Evolutionary conservation across 2,888 invertebrate species (phyloP), one percentile per base, ranked within the genome.

Genomic region (Sesamia inferens): DNA sequence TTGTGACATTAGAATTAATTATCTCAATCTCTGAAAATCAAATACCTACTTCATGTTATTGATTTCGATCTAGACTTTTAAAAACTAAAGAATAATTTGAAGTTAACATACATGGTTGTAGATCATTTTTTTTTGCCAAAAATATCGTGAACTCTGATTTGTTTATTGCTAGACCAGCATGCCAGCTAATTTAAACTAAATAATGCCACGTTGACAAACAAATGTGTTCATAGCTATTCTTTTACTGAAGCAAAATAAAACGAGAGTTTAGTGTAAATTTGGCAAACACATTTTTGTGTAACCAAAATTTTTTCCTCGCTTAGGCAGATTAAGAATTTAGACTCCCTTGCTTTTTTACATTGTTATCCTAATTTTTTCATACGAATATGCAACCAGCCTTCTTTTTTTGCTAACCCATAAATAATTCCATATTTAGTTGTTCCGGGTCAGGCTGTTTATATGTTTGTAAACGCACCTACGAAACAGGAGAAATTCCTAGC

Each of bases 1-100:
- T 70, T 55, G 31, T 73, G 59, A 57, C 73, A 0, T 73, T 57
- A 48, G 67, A 83, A 83, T 83, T 79, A 69, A 74, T 83, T 71
- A 68, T 66, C 57, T 54, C 31, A 64, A 55, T 31, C 51, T 57
- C 66, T n/a, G 67, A 81, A 83, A 79, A 68, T 74, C 65, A 44
- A 19, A 57, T 58, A 58, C 39, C 39, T 51, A n/a, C 51, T 51
- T 58, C 42, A 68, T 59, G 61, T 77, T 51, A 22, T 78, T 55
- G 13, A 51, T 13, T 44, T 44, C 47, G 8, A 48, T 14, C 62
- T 63, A 63, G 19, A 22, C 62, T 39, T 58, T 51, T 42, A 31
- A 57, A 63, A 51, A 44, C 10, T n/a, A 24, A 31, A 55, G n/a
- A 54, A 65, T 72, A 31, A 31, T 54, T 79, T 71, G 59, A 42